Evolutionary conservation across 2,797 vertebrate genomes (phyloP).

Genomic region (Paramormyrops hopkinsi): DNA sequence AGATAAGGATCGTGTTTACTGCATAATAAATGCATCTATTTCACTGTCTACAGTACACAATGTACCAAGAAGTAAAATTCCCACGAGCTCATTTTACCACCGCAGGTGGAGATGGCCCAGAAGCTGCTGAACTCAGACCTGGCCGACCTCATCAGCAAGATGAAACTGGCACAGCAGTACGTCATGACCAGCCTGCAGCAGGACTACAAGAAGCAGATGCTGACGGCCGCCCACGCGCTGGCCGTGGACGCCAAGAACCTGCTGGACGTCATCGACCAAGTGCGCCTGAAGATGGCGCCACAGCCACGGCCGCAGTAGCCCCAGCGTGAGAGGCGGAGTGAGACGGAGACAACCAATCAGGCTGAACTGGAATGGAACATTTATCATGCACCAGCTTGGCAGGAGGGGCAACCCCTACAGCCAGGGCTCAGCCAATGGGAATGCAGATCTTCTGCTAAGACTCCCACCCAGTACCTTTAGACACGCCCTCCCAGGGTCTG

Average conservation of each 20-base stretch:
- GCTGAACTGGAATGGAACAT: not conserved
- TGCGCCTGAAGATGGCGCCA: constrained; percentile 83
- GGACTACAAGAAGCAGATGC: constrained; percentile 98
- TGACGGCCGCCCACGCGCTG: constrained; percentile 90
- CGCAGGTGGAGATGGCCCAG: constrained; percentile 82
- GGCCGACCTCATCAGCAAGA: constrained; percentile 92
- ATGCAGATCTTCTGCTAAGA: constrained; percentile 30
- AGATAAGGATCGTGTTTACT: not conserved
- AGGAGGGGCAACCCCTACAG: not conserved
- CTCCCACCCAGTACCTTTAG: constrained; percentile 14
- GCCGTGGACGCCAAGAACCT: constrained; percentile 96
- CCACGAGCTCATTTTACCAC: not conserved
- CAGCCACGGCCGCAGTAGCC: constrained; percentile 81
- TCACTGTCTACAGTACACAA: not conserved
- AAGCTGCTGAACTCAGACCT: constrained; percentile 95
- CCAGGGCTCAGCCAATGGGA: constrained; percentile 21
- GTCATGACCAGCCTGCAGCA: constrained; percentile 97
- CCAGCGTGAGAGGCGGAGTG: not conserved
- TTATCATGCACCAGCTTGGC: not conserved
- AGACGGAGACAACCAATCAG: not conserved
- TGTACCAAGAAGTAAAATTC: not conserved
- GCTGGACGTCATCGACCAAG: constrained; percentile 95
- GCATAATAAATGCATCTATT: not conserved
- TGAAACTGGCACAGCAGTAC: constrained; percentile 95
- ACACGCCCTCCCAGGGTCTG: constrained; percentile 8